Conservation (phyloP, 23 tunicate genomes). For the Pegea sp. region DNA sequence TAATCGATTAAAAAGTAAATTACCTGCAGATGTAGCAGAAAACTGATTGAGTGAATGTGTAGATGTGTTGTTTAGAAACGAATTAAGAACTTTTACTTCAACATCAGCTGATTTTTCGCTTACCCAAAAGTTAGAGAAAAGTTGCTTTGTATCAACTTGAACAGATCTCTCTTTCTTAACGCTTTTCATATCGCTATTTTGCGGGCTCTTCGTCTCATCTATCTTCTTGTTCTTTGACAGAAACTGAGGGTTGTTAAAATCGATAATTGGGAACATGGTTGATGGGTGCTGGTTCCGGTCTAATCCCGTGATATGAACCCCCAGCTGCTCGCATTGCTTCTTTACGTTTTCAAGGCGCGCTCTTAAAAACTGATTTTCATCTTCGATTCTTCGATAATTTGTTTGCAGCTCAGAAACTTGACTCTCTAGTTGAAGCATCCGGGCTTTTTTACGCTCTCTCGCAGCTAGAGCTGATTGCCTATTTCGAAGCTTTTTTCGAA, state of each 20-base stretch:
- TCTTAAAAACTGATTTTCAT: not conserved
- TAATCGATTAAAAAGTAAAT: too few species aligned
- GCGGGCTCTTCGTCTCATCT: too few species aligned
- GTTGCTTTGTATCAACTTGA: too few species aligned
- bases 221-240: too few species aligned
- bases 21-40: too few species aligned
- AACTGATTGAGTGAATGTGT: too few species aligned
- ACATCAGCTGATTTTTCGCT: too few species aligned
- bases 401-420: constrained; percentile 10
- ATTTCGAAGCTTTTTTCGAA: constrained; percentile 84
- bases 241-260: not conserved
- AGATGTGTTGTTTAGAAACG: too few species aligned
- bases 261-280: not conserved
- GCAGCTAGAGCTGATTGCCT: constrained; percentile 96
- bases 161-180: too few species aligned
- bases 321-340: not conserved
- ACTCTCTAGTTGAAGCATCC: constrained; percentile 61
- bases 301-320: constrained; percentile 1
- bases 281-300: not conserved
- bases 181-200: too few species aligned
- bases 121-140: too few species aligned
- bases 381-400: not conserved
- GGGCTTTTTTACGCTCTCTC: constrained; percentile 82
- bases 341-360: not conserved
- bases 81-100: too few species aligned